These are phyloP conservation scores for Thelaira solivaga DNA, from an alignment of 2,888 invertebrate genomes.

Conservation along the genomic window DNA sequence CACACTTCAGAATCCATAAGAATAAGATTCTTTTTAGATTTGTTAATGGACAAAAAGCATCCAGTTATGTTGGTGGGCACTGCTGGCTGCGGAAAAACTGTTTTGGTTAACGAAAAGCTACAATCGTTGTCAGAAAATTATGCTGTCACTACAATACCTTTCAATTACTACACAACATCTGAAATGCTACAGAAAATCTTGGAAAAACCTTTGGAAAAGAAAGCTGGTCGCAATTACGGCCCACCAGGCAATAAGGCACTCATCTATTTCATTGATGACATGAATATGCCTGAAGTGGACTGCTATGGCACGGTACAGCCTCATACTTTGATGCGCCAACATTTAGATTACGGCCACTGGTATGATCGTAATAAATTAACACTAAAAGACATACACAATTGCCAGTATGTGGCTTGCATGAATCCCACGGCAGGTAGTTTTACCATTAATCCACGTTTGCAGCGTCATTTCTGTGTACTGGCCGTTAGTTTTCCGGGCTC, in stretches of 20 bases:
- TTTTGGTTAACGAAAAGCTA: conserved; percentile 85
- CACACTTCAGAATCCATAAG: conserved; percentile 96
- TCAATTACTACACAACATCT: conserved; percentile 97
- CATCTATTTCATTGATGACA: conserved; percentile 96
- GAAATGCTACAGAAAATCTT: conserved; percentile 95
- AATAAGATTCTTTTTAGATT: conserved; percentile 91
- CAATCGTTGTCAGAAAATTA: conserved; percentile 88
- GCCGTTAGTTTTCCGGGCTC: conserved; percentile 87
- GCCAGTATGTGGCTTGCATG: conserved; percentile 98
- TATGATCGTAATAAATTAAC: conserved; percentile 91
- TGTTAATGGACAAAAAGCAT: conserved; percentile 90
- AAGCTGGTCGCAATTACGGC: conserved; percentile 95
- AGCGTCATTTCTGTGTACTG: conserved; percentile 92
- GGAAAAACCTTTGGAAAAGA: conserved; percentile 96
- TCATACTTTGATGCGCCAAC: conserved; percentile 95
- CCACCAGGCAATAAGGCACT: conserved; percentile 96
- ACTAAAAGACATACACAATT: conserved; percentile 96
- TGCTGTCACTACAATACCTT: conserved; percentile 93
- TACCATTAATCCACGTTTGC: conserved; percentile 95
- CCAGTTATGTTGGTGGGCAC: conserved; percentile 97
- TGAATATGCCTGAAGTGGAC: conserved; percentile 97
- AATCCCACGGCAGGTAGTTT: conserved; percentile 98
- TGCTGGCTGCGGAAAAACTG: conserved; percentile 96
- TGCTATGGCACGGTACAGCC: conserved; percentile 96
- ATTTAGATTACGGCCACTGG: conserved; percentile 97